phyloP scores from a whole-genome alignment of 2,113 vertebrate genomes.

The Mionectes macconnelli region DNA sequence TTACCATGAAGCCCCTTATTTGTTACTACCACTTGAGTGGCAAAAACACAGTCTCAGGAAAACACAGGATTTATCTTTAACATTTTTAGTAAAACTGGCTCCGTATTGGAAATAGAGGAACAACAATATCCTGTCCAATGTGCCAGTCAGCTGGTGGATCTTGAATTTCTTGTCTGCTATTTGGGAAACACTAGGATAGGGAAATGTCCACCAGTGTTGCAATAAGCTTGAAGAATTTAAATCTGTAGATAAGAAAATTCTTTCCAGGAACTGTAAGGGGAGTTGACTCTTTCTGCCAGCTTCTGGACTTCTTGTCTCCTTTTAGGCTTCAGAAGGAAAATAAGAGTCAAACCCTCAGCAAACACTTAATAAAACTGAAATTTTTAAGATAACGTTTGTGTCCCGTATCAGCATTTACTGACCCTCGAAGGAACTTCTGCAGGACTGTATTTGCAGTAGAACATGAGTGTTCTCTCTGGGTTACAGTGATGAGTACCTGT shows the following conservation, averaged over 20 bases:
- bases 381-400: not conserved
- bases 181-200: not conserved
- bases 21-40: not conserved
- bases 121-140: not conserved
- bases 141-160: not conserved
- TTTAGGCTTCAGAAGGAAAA: not conserved
- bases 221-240: slow-evolving; percentile 5
- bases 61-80: not conserved
- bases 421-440: not conserved
- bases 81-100: not conserved
- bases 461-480: not conserved
- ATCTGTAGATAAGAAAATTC: slow-evolving; percentile 38
- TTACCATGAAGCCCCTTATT: not conserved
- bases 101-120: not conserved
- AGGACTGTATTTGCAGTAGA: not conserved
- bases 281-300: not conserved
- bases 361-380: not conserved
- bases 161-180: not conserved
- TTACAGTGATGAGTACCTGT: not conserved
- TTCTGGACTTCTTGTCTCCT: not conserved
- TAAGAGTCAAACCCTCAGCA: not conserved
- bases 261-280: slow-evolving; percentile 37
- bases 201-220: not conserved
- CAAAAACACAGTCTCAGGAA: not conserved
- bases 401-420: not conserved